These are phyloP conservation scores for Sarcophaga peregrina DNA, from an alignment of 1,140 invertebrate genomes.

Conservation along the genomic window DNA sequence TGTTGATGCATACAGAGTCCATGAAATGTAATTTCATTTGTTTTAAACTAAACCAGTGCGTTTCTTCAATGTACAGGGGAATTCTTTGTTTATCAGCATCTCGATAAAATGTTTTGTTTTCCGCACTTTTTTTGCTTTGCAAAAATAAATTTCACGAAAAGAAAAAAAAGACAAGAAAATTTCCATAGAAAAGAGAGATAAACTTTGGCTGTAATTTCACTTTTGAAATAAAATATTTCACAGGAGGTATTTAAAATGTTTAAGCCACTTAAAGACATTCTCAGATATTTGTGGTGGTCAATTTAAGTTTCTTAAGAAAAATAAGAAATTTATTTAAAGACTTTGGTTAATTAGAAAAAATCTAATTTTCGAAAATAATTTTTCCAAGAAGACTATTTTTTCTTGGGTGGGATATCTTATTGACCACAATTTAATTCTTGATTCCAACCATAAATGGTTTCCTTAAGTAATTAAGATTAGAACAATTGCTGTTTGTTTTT, in stretches of 20 bases:
- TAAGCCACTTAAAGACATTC: not conserved
- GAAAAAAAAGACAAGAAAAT: not conserved
- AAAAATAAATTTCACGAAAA: not conserved
- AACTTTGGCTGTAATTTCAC: not conserved
- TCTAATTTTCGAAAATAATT: not conserved
- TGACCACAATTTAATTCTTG: constrained; percentile 14
- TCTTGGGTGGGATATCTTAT: not conserved
- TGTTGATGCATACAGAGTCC: not conserved
- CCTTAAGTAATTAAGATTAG: constrained; percentile 39
- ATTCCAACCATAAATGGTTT: not conserved
- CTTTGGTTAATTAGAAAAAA: not conserved
- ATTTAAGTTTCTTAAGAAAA: not conserved
- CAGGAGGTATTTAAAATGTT: not conserved
- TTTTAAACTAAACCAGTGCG: constrained; percentile 22
- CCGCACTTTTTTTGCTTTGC: not conserved
- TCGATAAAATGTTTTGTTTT: constrained; percentile 21
- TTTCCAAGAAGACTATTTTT: not conserved
- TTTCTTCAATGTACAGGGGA: constrained; percentile 26
- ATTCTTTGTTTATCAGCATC: constrained; percentile 32
- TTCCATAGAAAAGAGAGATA: too few relatives aligned
- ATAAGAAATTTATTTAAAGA: not conserved
- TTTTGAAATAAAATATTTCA: not conserved
- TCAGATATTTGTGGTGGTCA: not conserved
- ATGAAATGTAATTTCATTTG: constrained; percentile 10
- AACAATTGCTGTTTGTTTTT: constrained; percentile 31